phyloP scores from a whole-genome alignment of 2,888 invertebrate species.

The Polydesmus complanatus region DNA sequence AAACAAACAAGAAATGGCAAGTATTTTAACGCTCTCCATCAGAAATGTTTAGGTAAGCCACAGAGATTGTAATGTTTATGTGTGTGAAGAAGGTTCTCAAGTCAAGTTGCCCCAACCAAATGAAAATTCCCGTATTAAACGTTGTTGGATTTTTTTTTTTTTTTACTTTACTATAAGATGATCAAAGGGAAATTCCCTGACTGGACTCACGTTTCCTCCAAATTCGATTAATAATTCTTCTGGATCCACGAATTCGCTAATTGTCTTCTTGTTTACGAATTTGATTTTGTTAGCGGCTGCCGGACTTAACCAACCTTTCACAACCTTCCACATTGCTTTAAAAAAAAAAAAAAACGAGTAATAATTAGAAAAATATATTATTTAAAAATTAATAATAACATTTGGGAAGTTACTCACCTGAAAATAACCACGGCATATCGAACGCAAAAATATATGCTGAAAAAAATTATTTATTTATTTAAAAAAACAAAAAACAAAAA shows the following conservation, averaged over 20 bases:
- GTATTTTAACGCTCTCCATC: no score
- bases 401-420: slow-evolving; percentile 42
- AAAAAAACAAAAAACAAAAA: no score
- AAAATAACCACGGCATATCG: slow-evolving; percentile 89
- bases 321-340: slow-evolving; percentile 75
- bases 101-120: no score
- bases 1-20: no score
- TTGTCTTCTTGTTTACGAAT: slow-evolving; percentile 57
- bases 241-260: slow-evolving; percentile 57
- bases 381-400: not conserved
- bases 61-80: no score
- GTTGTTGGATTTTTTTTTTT: no score
- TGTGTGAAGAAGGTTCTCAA: no score
- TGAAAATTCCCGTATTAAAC: no score
- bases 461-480: no score
- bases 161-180: not conserved
- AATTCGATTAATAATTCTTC: slow-evolving; percentile 44
- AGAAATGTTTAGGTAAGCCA: no score
- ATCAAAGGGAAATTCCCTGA: not conserved
- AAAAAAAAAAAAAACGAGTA: slow-evolving; percentile 20
- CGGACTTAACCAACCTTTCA: slow-evolving; percentile 71
- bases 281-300: slow-evolving; percentile 79
- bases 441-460: slow-evolving; percentile 77
- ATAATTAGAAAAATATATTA: not conserved
- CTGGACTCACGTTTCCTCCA: slow-evolving; percentile 29